phyloP scores from a whole-genome alignment of 2,888 invertebrate species.

The Charanyca ferruginea region DNA sequence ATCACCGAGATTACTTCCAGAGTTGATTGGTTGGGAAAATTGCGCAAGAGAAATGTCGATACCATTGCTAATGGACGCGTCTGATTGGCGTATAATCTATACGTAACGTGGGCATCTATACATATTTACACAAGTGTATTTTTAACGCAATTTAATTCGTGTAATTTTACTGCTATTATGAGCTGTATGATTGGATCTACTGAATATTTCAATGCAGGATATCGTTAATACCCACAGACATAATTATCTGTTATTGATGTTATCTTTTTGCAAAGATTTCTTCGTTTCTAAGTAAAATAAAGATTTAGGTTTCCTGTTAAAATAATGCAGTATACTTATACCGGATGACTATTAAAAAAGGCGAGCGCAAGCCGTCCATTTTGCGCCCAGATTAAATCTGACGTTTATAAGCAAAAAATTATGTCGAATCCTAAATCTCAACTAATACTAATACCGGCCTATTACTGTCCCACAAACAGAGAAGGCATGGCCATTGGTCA shows the following conservation, averaged over 20 bases:
- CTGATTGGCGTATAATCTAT: conserved; percentile 37
- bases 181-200: not conserved
- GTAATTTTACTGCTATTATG: not conserved
- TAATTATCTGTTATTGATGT: conserved; percentile 8
- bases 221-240: conserved; percentile 13
- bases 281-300: not conserved
- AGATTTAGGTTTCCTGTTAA: conserved; percentile 29
- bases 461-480: too few relatives aligned
- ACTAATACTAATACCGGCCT: not conserved
- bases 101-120: conserved; percentile 18
- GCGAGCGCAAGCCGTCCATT: too few relatives aligned
- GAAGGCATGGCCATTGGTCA: too few relatives aligned
- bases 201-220: conserved; percentile 18
- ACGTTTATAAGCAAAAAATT: not conserved
- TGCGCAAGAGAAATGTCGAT: conserved; percentile 52
- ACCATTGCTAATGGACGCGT: conserved; percentile 23
- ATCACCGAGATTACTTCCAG: conserved; percentile 67
- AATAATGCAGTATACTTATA: conserved; percentile 1
- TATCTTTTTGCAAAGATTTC: conserved; percentile 19
- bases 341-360: conserved; percentile 16
- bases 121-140: conserved; percentile 13
- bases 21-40: conserved; percentile 66
- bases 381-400: not conserved
- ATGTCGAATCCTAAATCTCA: too few relatives aligned
- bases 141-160: not conserved